Conservation (phyloP, 1,140 invertebrate species). For the Parapsyche elsis region DNA sequence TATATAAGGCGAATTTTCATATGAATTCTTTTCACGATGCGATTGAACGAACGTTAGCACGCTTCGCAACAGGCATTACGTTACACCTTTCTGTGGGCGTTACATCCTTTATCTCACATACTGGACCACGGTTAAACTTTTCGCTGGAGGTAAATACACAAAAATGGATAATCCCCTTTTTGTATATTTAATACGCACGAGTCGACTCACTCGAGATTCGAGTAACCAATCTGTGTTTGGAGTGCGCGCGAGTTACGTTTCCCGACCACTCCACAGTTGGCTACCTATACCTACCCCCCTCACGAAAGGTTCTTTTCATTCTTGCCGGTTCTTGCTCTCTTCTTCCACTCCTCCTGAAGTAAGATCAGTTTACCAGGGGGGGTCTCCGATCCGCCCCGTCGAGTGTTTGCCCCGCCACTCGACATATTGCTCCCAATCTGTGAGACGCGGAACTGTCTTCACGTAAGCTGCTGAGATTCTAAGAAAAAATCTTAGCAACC, state of each 20-base stretch:
- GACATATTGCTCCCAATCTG: conserved; percentile 13
- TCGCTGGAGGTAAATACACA: too few species aligned
- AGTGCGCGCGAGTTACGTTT: conserved; percentile 17
- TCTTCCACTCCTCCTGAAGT: background rate
- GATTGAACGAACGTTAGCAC: too few species aligned
- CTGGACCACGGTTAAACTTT: too few species aligned
- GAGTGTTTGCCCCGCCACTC: conserved; percentile 36
- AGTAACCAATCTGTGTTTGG: conserved; percentile 38
- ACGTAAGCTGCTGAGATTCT: too few species aligned
- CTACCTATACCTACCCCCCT: background rate
- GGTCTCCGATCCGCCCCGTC: conserved; percentile 7
- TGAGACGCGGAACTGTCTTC: background rate
- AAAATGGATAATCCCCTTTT: conserved; percentile 15
- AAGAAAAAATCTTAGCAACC: too few species aligned
- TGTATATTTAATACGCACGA: conserved; percentile 21
- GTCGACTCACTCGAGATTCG: conserved; percentile 7
- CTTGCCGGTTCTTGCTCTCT: conserved; percentile 15
- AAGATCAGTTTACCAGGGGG: conserved; percentile 36
- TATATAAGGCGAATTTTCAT: too few species aligned
- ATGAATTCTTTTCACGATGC: too few species aligned
- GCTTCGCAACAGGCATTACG: too few species aligned
- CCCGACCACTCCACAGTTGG: conserved; percentile 4
- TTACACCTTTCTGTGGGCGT: too few species aligned
- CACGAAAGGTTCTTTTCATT: conserved; percentile 33
- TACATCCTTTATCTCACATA: too few species aligned